Percentiles rank a stretch among this genome's conserved stretches.
Evolutionary conservation across 2,797 vertebrate genomes (phyloP).

Genomic region (Leptoclinus maculatus): DNA sequence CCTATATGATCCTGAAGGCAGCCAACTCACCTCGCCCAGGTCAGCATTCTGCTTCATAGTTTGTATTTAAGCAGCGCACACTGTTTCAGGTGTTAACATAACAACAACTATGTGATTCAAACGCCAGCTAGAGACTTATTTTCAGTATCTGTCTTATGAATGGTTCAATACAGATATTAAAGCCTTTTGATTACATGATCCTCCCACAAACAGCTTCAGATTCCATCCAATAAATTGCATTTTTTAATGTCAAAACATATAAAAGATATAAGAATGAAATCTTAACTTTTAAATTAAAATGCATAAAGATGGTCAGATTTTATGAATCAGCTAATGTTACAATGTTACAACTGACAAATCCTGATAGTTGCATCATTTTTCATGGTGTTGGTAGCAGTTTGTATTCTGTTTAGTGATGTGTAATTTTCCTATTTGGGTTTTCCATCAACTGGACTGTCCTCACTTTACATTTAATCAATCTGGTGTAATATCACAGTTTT

Average conservation of each 20-base stretch:
- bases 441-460: not conserved
- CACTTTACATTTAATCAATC: slow-evolving; percentile 12
- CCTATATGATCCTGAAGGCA: slow-evolving; percentile 95
- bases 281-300: not conserved
- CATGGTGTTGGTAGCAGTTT: not conserved
- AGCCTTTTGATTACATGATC: slow-evolving; percentile 18
- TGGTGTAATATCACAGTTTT: slow-evolving; percentile 1
- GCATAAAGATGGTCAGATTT: not conserved
- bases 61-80: not conserved
- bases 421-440: not conserved
- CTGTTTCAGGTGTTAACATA: not conserved
- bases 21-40: slow-evolving; percentile 95
- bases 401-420: not conserved
- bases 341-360: not conserved
- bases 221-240: slow-evolving; percentile 12
- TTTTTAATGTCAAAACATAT: no score
- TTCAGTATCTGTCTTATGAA: slow-evolving; percentile 9
- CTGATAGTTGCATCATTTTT: not conserved
- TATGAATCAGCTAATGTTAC: not conserved
- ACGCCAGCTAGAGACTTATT: slow-evolving; percentile 11
- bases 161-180: slow-evolving; percentile 19
- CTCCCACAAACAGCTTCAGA: slow-evolving; percentile 23
- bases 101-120: slow-evolving; percentile 29
- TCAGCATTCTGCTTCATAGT: slow-evolving; percentile 25
- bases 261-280: not conserved